These are phyloP conservation scores for Cephus rjabovi DNA, from an alignment of 2,888 invertebrate genomes.

Conservation along the genomic window DNA sequence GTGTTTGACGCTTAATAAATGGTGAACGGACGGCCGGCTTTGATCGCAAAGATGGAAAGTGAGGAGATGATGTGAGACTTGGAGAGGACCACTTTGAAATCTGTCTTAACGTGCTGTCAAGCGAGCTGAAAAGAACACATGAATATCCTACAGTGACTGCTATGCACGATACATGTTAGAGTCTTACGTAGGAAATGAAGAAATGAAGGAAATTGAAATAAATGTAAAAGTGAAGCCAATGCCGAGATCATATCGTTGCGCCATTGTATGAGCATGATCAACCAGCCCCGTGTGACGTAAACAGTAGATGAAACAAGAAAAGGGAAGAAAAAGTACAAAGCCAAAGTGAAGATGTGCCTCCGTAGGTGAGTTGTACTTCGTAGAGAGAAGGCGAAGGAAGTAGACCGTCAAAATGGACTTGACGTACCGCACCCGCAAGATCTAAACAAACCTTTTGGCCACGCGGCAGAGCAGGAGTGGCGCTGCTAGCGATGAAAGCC, in stretches of 20 bases:
- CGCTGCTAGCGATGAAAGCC: slow-evolving; percentile 41
- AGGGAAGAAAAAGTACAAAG: not conserved
- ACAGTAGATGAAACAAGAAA: slow-evolving; percentile 2
- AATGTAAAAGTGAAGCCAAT: not conserved
- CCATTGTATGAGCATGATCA: not conserved
- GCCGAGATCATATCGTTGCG: not conserved
- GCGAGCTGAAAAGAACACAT: not conserved
- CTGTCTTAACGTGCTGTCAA: not conserved
- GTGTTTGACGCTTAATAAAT: not conserved
- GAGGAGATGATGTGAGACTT: not conserved
- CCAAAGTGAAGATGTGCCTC: not conserved
- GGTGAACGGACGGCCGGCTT: not conserved
- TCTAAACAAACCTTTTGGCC: slow-evolving; percentile 41
- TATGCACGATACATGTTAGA: not conserved
- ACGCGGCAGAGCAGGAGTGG: slow-evolving; percentile 31
- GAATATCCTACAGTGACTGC: not conserved
- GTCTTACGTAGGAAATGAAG: not conserved
- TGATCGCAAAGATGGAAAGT: not conserved
- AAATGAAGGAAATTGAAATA: not conserved
- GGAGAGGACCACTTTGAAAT: not conserved
- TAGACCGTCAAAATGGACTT: slow-evolving; percentile 31
- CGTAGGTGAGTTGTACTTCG: not conserved
- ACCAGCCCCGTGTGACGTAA: not conserved
- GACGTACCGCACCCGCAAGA: slow-evolving; percentile 30
- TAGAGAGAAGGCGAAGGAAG: slow-evolving; percentile 1